Evolutionary conservation across 2,888 invertebrate genomes (phyloP), one percentile per base, ranked within the genome.

Genomic region (Periphyllus acericola): DNA sequence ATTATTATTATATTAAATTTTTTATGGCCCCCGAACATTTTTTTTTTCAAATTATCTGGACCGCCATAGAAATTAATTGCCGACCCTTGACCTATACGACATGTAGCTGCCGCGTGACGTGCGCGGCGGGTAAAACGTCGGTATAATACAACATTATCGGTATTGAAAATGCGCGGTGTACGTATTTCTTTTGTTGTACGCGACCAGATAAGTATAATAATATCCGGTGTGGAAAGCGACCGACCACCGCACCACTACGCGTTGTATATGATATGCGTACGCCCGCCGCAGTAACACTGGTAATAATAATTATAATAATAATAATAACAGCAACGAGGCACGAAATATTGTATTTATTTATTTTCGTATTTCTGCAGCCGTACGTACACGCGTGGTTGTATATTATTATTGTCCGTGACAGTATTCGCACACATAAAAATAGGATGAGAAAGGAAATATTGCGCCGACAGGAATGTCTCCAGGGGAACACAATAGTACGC

Each of bases 381-480:
- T 5, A 21, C 60, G 25, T 66, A 1, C 8, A 66, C n/a, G 9
- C 36, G 40, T 14, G 6, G 32, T 71, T 36, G 60, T 36, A 19
- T 60, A 36, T 25, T 55, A 55, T n/a, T 40, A 60, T 66, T 21
- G 66, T 84, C 68, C 84, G 84, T 76, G 84, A 84, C 76, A 84
- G 66, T 55, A 60, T 84, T 76, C 68, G 68, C n/a, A 68, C 60
- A 74, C 60, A 34, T 11, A 46, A 52, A 76, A 76, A 84, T 84
- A 76, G 71, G 76, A 76, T 34, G 84, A 84, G 66, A 84, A 84
- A 66, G 76, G 76, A 84, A 76, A 76, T 40, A 40, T 72, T 72
- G 55, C 25, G 5, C 55, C 40, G 5, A 25, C 32, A 76, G 76
- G 76, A 76, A 84, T 76, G 75, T 75, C n/a, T n/a, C 40, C 60